phyloP scores from a whole-genome alignment of 2,888 invertebrate genomes.

The Rhorus exstirpatorius region DNA sequence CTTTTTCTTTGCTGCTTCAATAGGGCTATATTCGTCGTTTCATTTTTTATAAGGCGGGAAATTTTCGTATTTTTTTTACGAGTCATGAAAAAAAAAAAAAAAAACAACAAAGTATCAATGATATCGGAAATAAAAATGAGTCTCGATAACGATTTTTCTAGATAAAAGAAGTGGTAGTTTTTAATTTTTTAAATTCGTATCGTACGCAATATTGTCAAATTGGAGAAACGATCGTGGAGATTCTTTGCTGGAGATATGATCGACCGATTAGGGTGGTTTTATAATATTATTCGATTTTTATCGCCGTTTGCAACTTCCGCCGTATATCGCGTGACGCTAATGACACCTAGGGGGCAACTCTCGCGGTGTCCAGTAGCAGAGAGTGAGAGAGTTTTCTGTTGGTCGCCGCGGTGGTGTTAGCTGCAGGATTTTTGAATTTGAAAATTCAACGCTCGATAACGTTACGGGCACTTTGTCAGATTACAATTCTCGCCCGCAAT shows the following conservation, averaged over 20 bases:
- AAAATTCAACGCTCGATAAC: slow-evolving; percentile 53
- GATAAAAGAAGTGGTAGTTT: too few relatives aligned
- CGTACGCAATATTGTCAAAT: neutral
- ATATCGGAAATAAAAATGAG: neutral
- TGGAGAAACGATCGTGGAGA: neutral
- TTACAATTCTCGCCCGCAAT: slow-evolving; percentile 60
- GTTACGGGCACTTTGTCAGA: slow-evolving; percentile 63
- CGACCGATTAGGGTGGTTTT: slow-evolving; percentile 57
- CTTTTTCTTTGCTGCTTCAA: slow-evolving; percentile 62
- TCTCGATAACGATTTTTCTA: too few relatives aligned
- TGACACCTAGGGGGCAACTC: slow-evolving; percentile 44
- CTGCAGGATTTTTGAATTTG: slow-evolving; percentile 52
- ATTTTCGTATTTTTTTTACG: neutral
- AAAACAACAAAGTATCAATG: too few relatives aligned
- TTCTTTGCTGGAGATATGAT: slow-evolving; percentile 68
- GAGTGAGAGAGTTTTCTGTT: slow-evolving; percentile 37
- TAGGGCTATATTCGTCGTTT: slow-evolving; percentile 47
- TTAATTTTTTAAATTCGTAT: too few relatives aligned
- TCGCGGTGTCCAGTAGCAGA: slow-evolving; percentile 28
- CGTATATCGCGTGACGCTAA: slow-evolving; percentile 70
- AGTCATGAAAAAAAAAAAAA: neutral
- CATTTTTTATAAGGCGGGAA: too few relatives aligned
- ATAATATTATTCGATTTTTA: slow-evolving; percentile 78
- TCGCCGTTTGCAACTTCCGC: slow-evolving; percentile 66
- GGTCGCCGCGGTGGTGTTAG: slow-evolving; percentile 17